Percentiles rank a stretch among this genome's conserved stretches.
phyloP scores from a whole-genome alignment of 2,113 vertebrate genomes.

The Labeo catla region DNA sequence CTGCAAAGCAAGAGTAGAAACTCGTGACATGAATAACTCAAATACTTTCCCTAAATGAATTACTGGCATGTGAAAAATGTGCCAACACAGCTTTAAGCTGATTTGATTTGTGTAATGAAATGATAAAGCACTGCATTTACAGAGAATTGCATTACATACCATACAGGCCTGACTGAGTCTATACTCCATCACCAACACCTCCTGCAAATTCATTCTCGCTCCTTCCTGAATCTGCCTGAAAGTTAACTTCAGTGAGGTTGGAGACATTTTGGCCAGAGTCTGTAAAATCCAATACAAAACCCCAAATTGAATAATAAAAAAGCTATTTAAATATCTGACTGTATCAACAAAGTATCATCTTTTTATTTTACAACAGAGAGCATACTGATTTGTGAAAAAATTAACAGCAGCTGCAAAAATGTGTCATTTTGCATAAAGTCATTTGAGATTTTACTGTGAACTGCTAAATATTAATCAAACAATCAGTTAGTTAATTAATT shows the following conservation, averaged over 20 bases:
- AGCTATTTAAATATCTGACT: neutral
- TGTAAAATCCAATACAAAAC: slow-evolving; percentile 60
- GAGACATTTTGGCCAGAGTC: slow-evolving; percentile 91
- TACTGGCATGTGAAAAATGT: neutral
- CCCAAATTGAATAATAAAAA: neutral
- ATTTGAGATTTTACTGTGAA: no score
- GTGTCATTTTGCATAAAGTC: neutral
- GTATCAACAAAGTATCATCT: neutral
- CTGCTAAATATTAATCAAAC: neutral
- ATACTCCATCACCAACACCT: slow-evolving; percentile 92
- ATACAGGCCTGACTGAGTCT: slow-evolving; percentile 89
- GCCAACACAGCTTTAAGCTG: neutral
- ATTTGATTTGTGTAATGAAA: slow-evolving; percentile 6
- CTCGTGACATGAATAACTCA: slow-evolving; percentile 20
- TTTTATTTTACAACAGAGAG: neutral
- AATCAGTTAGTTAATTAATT: neutral
- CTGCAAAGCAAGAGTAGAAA: slow-evolving; percentile 76
- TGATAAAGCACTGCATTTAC: neutral
- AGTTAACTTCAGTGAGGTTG: slow-evolving; percentile 90
- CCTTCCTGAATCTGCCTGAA: slow-evolving; percentile 85
- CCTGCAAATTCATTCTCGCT: slow-evolving; percentile 81
- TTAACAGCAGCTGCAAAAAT: neutral
- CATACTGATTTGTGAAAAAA: neutral
- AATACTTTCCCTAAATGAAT: slow-evolving; percentile 9
- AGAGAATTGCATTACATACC: slow-evolving; percentile 75